A percentile compares a stretch with the other conserved stretches of the same genome.
Conservation (phyloP, 92 coral and sea anemone genomes). For the Heliopora coerulea region DNA sequence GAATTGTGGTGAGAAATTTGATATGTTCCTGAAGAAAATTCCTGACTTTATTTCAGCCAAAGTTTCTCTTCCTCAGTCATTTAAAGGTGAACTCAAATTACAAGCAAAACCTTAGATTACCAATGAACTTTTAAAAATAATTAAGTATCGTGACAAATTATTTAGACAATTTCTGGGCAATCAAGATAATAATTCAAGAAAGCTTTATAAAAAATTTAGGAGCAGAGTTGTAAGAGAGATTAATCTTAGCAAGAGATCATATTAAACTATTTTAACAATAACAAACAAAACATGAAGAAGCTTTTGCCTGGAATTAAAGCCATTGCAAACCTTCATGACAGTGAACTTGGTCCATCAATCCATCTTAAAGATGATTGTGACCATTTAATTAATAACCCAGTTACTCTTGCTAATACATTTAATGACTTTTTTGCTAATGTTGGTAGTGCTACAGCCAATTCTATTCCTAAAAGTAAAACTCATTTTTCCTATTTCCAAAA, state of each 20-base stretch:
- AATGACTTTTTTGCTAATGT: constrained; percentile 48
- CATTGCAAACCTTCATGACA: constrained; percentile 40
- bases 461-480: constrained; percentile 43
- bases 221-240: constrained; percentile 46
- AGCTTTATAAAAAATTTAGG: constrained; percentile 36
- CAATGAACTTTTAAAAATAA: constrained; percentile 32
- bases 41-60: constrained; percentile 22
- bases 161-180: constrained; percentile 38
- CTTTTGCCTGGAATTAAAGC: constrained; percentile 49
- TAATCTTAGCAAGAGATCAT: constrained; percentile 37
- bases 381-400: constrained; percentile 22
- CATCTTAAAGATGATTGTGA: constrained; percentile 34
- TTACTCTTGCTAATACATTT: constrained; percentile 42
- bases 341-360: constrained; percentile 36
- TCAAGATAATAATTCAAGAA: constrained; percentile 17
- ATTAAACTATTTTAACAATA: constrained; percentile 43
- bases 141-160: constrained; percentile 38
- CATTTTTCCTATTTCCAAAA: constrained; percentile 27
- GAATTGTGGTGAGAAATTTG: constrained; percentile 32
- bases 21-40: constrained; percentile 18
- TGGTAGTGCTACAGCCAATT: constrained; percentile 25
- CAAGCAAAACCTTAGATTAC: constrained; percentile 38
- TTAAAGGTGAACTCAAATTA: constrained; percentile 27
- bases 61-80: constrained; percentile 17
- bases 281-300: constrained; percentile 28